Conservation (phyloP, 2,113 vertebrate species). For the Suncus etruscus region DNA sequence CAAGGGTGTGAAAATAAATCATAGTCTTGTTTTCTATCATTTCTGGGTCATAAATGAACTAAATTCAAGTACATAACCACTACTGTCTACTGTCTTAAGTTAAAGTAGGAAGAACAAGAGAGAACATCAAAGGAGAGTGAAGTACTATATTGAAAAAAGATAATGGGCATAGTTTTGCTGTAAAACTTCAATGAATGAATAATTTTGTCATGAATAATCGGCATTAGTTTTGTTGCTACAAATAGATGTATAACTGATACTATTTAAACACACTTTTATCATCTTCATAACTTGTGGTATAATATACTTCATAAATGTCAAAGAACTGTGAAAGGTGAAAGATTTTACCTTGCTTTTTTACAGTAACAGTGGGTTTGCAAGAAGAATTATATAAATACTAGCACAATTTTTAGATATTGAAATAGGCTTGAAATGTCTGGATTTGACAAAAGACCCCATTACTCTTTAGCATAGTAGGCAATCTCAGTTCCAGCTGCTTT, state of each 20-base stretch:
- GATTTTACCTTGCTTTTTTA: not conserved
- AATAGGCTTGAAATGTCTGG: not conserved
- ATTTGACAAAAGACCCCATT: constrained; percentile 9
- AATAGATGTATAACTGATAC: too few relatives aligned
- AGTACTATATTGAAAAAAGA: not conserved
- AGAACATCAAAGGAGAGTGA: not conserved
- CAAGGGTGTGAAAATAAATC: not conserved
- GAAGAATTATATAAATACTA: not conserved
- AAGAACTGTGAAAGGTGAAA: constrained; percentile 29
- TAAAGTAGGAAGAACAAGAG: not conserved
- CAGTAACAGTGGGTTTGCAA: not conserved
- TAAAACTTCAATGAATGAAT: not conserved
- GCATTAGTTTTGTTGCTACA: not conserved
- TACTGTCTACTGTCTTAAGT: not conserved
- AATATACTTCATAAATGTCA: not conserved
- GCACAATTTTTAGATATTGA: not conserved
- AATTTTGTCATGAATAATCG: too few relatives aligned
- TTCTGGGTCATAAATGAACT: not conserved
- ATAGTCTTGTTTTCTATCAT: not conserved
- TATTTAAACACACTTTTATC: too few relatives aligned
- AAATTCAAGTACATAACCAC: not conserved
- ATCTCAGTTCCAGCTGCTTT: not conserved
- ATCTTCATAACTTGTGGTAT: not conserved
- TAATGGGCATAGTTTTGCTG: not conserved
- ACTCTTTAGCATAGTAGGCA: not conserved